Evolutionary conservation across 2,888 invertebrate genomes (phyloP).

Genomic region (Orgyia antiqua): DNA sequence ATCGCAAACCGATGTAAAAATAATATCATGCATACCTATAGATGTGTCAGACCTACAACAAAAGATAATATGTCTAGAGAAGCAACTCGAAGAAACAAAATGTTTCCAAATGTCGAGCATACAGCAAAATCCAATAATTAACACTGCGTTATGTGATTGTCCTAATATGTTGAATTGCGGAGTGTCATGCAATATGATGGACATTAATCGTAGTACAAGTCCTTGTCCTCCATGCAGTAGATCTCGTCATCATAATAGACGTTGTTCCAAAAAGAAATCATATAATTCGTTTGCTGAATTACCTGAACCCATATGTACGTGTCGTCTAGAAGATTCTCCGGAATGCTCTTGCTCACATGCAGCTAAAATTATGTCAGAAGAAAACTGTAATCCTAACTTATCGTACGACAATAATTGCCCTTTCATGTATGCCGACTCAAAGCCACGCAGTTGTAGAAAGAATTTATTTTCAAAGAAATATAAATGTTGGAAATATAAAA

Average conservation of each 20-base stretch:
- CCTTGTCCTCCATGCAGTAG: neutral
- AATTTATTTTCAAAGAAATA: conserved; percentile 28
- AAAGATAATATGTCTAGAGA: conserved; percentile 51
- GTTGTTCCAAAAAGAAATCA: conserved; percentile 11
- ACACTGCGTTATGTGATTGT: neutral
- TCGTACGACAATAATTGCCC: conserved; percentile 1
- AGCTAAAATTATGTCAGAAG: neutral
- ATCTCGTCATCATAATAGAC: neutral
- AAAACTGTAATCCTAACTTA: neutral
- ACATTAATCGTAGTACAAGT: conserved; percentile 6
- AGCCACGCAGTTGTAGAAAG: neutral
- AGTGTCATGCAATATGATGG: conserved; percentile 9
- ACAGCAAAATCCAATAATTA: conserved; percentile 1
- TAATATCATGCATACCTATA: conserved; percentile 69
- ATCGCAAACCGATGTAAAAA: conserved; percentile 68
- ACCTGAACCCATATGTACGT: neutral
- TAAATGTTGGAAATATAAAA: conserved; percentile 23
- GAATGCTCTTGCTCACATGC: too few species aligned
- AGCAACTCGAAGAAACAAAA: conserved; percentile 33
- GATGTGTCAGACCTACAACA: conserved; percentile 67
- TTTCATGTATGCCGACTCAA: neutral
- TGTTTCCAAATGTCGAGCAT: neutral
- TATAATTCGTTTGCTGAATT: conserved; percentile 11
- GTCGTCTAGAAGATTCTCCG: neutral
- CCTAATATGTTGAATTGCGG: conserved; percentile 2